Evolutionary conservation across 2,797 vertebrate species (phyloP).

Genomic region (Varecia variegata): DNA sequence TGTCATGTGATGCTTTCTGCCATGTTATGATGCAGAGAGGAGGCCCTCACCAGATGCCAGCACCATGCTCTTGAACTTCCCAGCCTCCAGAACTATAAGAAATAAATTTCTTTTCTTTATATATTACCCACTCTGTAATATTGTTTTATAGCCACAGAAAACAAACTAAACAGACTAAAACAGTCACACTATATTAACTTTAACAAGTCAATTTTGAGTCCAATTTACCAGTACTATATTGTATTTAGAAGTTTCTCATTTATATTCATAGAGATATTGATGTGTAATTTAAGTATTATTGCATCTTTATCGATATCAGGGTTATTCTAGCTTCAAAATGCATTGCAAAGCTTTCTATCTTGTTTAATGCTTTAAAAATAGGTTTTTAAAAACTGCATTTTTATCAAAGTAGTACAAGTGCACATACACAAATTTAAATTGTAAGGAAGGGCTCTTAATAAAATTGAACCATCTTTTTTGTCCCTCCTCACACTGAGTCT

Average conservation of each 20-base stretch:
- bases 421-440: constrained; percentile 18
- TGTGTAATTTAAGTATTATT: constrained; percentile 41
- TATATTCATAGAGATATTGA: neutral
- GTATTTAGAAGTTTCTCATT: constrained; percentile 51
- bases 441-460: neutral
- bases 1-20: neutral
- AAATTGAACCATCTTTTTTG: neutral
- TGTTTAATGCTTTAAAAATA: constrained; percentile 27
- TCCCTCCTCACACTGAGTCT: neutral
- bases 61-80: neutral
- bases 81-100: neutral
- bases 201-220: constrained; percentile 22
- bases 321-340: constrained; percentile 19
- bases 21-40: neutral
- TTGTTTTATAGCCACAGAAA: neutral
- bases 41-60: neutral
- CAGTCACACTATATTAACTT: constrained; percentile 6
- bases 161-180: neutral
- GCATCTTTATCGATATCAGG: neutral
- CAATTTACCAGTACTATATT: neutral
- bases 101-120: neutral
- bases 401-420: constrained; percentile 19
- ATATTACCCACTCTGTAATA: neutral
- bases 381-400: constrained; percentile 22
- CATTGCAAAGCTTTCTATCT: neutral